A percentile compares a stretch with the other conserved stretches of the same genome.
These are phyloP conservation scores for Trachelus iudaicus DNA, from an alignment of 2,888 invertebrate genomes.

Conservation along the genomic window DNA sequence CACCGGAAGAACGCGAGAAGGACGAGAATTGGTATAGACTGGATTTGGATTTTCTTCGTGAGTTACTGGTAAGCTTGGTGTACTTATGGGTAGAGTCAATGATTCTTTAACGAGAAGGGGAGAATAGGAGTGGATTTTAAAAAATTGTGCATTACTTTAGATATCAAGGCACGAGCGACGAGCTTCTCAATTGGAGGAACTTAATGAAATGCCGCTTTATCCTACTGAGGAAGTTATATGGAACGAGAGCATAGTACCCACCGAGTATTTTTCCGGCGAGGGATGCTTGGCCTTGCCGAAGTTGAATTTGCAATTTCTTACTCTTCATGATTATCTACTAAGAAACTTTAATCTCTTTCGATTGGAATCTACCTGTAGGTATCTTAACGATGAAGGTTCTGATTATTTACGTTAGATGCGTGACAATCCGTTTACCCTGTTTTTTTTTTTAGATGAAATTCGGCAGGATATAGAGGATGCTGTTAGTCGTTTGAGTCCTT, in stretches of 20 bases:
- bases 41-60: slow-evolving; percentile 85
- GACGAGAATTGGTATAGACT: slow-evolving; percentile 80
- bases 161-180: slow-evolving; percentile 88
- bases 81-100: background rate
- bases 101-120: background rate
- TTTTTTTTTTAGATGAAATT: slow-evolving; percentile 88
- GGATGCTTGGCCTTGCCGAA: slow-evolving; percentile 96
- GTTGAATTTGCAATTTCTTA: slow-evolving; percentile 96
- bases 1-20: slow-evolving; percentile 75
- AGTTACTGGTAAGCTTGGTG: slow-evolving; percentile 78
- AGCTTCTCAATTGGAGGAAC: slow-evolving; percentile 90
- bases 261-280: slow-evolving; percentile 96
- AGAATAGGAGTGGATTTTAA: background rate
- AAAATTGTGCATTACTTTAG: slow-evolving; percentile 60
- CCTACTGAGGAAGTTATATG: slow-evolving; percentile 98
- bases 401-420: background rate
- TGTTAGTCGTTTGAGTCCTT: slow-evolving; percentile 93
- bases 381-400: slow-evolving; percentile 1
- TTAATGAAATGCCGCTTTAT: slow-evolving; percentile 98
- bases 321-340: slow-evolving; percentile 96
- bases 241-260: slow-evolving; percentile 99
- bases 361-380: slow-evolving; percentile 95
- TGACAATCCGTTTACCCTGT: background rate
- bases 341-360: slow-evolving; percentile 98
- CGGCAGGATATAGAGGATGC: slow-evolving; percentile 98